Conservation (phyloP, 1,140 invertebrate genomes). For the Theocolax elegans region DNA sequence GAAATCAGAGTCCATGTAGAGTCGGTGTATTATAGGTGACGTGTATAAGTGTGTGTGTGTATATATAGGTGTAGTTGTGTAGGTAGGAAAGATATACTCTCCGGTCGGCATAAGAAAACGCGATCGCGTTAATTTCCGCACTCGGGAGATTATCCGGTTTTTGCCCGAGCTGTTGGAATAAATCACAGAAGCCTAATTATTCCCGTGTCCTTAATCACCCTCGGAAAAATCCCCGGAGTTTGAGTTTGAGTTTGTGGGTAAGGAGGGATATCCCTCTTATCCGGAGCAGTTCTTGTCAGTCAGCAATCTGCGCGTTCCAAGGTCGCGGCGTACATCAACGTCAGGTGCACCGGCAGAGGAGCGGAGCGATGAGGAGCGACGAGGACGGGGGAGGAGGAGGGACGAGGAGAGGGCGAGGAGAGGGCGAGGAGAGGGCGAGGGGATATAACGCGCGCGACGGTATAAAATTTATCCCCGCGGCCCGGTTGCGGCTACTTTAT, state of each 20-base stretch:
- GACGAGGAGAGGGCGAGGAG: no score
- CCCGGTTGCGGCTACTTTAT: conserved; percentile 3
- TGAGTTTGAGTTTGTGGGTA: conserved; percentile 9
- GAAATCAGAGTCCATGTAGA: no score
- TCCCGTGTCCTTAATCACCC: conserved; percentile 24
- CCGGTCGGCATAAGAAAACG: not conserved
- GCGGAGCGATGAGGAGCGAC: no score
- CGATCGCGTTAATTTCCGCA: conserved; percentile 15
- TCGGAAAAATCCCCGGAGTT: not conserved
- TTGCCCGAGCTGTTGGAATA: conserved; percentile 6
- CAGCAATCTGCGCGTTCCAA: conserved; percentile 40
- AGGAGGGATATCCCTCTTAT: conserved; percentile 3
- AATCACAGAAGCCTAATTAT: conserved; percentile 23
- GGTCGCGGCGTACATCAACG: conserved; percentile 45
- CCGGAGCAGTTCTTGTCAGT: conserved; percentile 21
- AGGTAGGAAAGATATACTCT: no score
- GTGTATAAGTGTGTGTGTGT: no score
- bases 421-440: no score
- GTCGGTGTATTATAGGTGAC: no score
- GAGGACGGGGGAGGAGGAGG: no score
- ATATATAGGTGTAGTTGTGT: no score
- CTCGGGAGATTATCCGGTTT: not conserved
- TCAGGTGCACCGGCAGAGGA: conserved; percentile 29
- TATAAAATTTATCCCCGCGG: conserved; percentile 19
- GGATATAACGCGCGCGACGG: not conserved